Evolutionary conservation across 1,140 invertebrate species (phyloP), one percentile per base, ranked within the genome.

Genomic region (Lamellibrachia luymesi): DNA sequence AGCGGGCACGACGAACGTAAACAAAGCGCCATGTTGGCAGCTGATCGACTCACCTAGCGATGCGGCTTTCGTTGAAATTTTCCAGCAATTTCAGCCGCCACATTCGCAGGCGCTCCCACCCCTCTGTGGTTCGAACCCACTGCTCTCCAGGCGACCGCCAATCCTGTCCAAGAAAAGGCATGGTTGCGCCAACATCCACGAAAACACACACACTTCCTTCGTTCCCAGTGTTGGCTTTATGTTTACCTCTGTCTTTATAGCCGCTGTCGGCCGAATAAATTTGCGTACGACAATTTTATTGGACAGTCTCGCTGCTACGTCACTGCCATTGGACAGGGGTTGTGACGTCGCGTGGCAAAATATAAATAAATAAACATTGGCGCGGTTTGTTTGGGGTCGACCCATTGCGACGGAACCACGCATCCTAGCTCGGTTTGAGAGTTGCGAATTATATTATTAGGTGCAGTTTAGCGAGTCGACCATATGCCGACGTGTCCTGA

Each of bases 111-210:
- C 94, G 94, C 94, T 96, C 96, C 96, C 96, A 96, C 93, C 99
- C 98, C 96, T 99, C 98, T 94, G 98, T 97, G 56, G 98, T 99
- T 97, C 99, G 99, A 27, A 99, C 98, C 99, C 99, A 99, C 95
- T 98, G 98, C 96, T 99, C 99, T 64, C 99, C 99, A 90, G 98
- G 98, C 93, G 98, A 99, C 95, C 99, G 94, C 96, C 97, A 97
- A 94, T 97, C 97, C 95, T 96, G 95, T 93, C 97, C 97, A 93
- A 97, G 96, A 97, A 99, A 99, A 94, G 99, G 99, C 99, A 99
- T 99, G 64, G 90, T 91, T 91, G 49, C 92, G 2, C 91, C 91
- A 91, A 51, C 2, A 50, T 13, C 8, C 17, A 50, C 91, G 49
- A 91, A 91, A 50, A 50, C 51, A 4, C n/a, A 51, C 51, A n/a